These are phyloP conservation scores for Tachina grossa DNA, from an alignment of 2,888 invertebrate genomes.

Conservation along the genomic window DNA sequence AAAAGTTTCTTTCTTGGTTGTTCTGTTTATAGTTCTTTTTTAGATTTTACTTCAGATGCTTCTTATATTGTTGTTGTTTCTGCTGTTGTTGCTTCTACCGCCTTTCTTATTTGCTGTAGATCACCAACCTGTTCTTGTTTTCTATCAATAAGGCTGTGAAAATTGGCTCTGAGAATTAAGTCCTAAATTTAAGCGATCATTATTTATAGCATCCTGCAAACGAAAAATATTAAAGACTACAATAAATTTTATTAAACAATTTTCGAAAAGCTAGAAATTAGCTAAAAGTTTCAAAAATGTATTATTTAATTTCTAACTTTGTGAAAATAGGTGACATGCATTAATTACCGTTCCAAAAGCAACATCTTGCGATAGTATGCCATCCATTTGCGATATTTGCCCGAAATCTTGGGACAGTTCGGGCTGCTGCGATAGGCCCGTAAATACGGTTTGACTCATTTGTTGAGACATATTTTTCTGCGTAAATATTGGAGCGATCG, in stretches of 20 bases:
- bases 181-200: conserved; percentile 78
- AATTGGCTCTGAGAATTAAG: conserved; percentile 81
- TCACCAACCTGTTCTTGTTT: conserved; percentile 62
- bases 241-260: neutral
- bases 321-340: neutral
- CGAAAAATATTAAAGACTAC: conserved; percentile 8
- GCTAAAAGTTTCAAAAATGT: neutral
- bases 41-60: conserved; percentile 73
- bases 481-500: conserved; percentile 85
- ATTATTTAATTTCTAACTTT: too few species aligned
- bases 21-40: conserved; percentile 69
- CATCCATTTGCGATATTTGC: conserved; percentile 93
- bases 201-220: conserved; percentile 72
- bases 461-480: conserved; percentile 90
- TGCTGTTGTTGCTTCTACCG: conserved; percentile 74
- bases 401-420: conserved; percentile 82
- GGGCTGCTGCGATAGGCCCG: conserved; percentile 87
- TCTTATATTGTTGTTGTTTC: conserved; percentile 74
- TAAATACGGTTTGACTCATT: conserved; percentile 86
- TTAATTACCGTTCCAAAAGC: conserved; percentile 78
- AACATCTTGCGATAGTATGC: conserved; percentile 93
- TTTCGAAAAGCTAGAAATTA: neutral
- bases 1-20: conserved; percentile 66
- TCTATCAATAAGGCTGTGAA: conserved; percentile 82
- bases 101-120: conserved; percentile 72